Evolutionary conservation across 2,113 vertebrate species (phyloP), one percentile per base, ranked within the genome.

Genomic region (Delphinus delphis): DNA sequence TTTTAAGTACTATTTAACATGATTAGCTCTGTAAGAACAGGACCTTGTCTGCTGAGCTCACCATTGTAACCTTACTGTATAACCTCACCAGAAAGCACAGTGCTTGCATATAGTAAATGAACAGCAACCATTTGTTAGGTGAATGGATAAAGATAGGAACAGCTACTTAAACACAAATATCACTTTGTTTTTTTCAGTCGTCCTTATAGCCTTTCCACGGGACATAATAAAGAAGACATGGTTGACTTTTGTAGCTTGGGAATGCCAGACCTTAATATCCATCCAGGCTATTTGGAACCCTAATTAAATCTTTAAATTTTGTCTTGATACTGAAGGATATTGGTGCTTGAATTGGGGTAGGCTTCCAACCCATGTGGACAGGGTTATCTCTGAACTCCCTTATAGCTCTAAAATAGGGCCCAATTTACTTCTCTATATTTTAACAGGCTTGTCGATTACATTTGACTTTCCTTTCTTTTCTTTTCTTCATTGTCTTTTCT

Each of bases 281-380:
- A 36, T 60, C 55, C 20, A 93, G 65, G 55, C 26, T 74, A 68
- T 90, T 86, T 36, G 47, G 80, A 95, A 86, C 80, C 17, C 17
- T 68, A 68, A 60, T 81, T 62, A 55, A 90, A 53, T 85, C 33
- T 95, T 95, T 44, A 38, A 65, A 31, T 63, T 87, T 83, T 95
- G 41, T 15, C 36, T 71, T 83, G 58, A 41, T 84, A 14, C 10
- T 88, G 36, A 67, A 85, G 28, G 84, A n/a, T 50, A 33, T 7
- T 28, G 44, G 21, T 62, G 12, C 70, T 94, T 92, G 33, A 67
- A 88, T 88, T 33, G 53, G 23, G 28, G 26, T 81, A 62, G 67
- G 26, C 8, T 93, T 81, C 23, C 50, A 60, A 21, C 20, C 18
- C 63, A 25, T 9, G 31, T 21, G 11, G 14, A 76, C 8, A 68